Conservation (phyloP, 1,140 invertebrate genomes). For the Drosophila nikananu region DNA sequence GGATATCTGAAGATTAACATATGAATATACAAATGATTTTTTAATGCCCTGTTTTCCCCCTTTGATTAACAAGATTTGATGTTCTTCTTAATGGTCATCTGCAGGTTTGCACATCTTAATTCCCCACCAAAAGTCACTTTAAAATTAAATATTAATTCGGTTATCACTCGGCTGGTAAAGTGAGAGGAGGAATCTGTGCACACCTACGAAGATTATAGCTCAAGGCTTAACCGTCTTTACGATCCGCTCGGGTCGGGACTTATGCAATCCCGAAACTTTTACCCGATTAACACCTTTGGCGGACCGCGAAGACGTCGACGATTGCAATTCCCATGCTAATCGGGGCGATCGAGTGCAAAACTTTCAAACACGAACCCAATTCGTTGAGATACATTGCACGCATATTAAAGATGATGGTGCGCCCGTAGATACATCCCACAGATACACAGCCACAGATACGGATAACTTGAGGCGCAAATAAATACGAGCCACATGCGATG, state of each 20-base stretch:
- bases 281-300: conserved; percentile 43
- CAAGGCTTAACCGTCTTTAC: conserved; percentile 19
- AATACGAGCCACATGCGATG: conserved; percentile 16
- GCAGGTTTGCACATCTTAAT: neutral
- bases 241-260: neutral
- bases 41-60: neutral
- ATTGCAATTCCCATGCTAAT: conserved; percentile 58
- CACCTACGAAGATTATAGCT: neutral
- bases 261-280: conserved; percentile 45
- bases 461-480: conserved; percentile 10
- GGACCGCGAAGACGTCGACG: conserved; percentile 20
- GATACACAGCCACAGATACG: neutral
- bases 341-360: conserved; percentile 48
- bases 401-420: conserved; percentile 43
- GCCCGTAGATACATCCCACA: conserved; percentile 15
- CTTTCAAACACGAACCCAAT: conserved; percentile 49
- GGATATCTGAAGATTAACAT: conserved; percentile 10
- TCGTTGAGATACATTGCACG: conserved; percentile 37
- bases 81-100: neutral
- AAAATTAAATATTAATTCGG: neutral
- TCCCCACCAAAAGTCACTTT: neutral
- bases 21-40: conserved; percentile 9
- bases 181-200: neutral
- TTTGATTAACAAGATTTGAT: neutral
- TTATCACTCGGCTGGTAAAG: conserved; percentile 10